Evolutionary conservation across 2,113 vertebrate species (phyloP), one percentile per base, ranked within the genome.

Genomic region (Gymnogyps californianus): DNA sequence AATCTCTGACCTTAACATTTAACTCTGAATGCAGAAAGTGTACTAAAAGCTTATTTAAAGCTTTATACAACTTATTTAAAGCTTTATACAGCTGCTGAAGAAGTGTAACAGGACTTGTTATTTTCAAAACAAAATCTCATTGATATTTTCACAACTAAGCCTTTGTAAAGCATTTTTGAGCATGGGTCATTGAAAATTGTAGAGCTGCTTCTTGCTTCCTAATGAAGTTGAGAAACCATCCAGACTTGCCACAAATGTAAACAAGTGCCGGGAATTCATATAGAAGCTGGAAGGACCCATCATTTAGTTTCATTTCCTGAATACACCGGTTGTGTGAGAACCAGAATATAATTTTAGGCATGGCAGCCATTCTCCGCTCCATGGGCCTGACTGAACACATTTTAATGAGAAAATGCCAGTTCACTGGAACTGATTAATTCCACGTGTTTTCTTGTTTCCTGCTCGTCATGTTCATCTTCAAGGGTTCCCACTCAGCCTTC

Each of bases 261-360:
- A 92, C 40, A 97, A 90, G 22, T 9, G 6, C 19, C 36, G 93
- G 89, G 51, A 95, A 84, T 89, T 90, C n/a, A 49, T 21, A 36
- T 74, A 87, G 51, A 89, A 94, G 47, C 38, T 82, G 55, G 52
- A 87, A 81, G 34, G n/a, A 76, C 16, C 31, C 36, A 87, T 76
- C 47, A 95, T 64, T 26, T 19, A 71, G 40, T 64, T 87, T 95
- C 8, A 4, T 81, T 90, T 94, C 89, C 89, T 90, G 80, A 87
- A 87, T 84, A 90, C 93, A 81, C 59, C 76, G 49, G 40, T n/a
- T 92, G 81, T 83, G 72, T 93, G 88, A 96, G 90, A 96, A 93
- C 51, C 52, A 93, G 77, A 72, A 79, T 93, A 82, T 67, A 81
- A 93, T 57, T 89, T 91, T 76, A 67, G 49, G 57, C 55, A 89